phyloP scores from a whole-genome alignment of 2,797 vertebrate species.

The Alfaro cultratus region DNA sequence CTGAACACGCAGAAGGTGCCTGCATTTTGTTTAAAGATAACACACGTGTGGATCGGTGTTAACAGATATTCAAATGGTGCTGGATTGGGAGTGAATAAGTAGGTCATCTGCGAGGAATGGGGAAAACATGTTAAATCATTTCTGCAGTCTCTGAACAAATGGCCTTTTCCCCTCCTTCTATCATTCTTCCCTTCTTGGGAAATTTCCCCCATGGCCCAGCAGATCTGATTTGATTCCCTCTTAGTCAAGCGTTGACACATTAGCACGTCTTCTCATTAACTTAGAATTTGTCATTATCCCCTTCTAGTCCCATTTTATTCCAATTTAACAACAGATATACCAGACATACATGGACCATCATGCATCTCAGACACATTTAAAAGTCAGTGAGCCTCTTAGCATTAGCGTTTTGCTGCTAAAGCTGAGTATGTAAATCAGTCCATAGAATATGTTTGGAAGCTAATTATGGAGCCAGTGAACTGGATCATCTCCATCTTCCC shows the following conservation, averaged over 20 bases:
- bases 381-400: conserved; percentile 49
- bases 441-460: conserved; percentile 52
- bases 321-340: conserved; percentile 62
- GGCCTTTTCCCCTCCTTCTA: conserved; percentile 8
- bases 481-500: conserved; percentile 19
- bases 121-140: conserved; percentile 39
- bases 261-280: conserved; percentile 78
- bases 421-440: conserved; percentile 57
- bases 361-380: conserved; percentile 58
- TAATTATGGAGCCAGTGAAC: conserved; percentile 54
- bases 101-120: conserved; percentile 62
- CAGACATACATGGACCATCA: conserved; percentile 47
- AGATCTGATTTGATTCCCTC: conserved; percentile 73
- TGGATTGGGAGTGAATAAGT: conserved; percentile 46
- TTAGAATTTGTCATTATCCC: conserved; percentile 69
- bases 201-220: conserved; percentile 66
- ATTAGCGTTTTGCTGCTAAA: conserved; percentile 39
- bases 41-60: conserved; percentile 25
- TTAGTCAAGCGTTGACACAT: conserved; percentile 73
- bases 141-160: conserved; percentile 42
- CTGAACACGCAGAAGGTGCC: conserved; percentile 39
- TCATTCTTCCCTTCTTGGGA: conserved; percentile 37
- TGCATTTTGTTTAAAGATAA: conserved; percentile 24
- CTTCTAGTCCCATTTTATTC: conserved; percentile 66
- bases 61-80: conserved; percentile 28